Base-by-base conservation (phyloP, 2,113 vertebrate genomes). In the Nesogale talazaci region DNA sequence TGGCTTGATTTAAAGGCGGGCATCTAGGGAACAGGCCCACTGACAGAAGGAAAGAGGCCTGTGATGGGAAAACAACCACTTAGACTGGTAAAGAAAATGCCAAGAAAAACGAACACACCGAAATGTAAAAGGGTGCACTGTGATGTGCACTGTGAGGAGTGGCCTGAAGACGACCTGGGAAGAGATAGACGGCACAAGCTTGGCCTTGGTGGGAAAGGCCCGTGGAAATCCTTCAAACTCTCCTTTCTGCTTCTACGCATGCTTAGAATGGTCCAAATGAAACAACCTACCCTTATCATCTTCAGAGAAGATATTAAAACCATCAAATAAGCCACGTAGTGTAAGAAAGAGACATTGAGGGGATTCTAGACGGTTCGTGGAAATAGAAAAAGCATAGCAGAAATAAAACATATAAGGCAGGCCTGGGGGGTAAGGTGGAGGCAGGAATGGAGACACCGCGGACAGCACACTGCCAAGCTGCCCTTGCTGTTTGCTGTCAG, bases 321-420 rank as follows among this genome's bases (percentile, higher is more conserved):
- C 1, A 56, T n/a, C 63, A 84, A 90, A 83, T 19, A 93, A 46
- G 84, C 86, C 88, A 88, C 31, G 46, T 46, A 52, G 83, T 34
- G 42, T 81, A 7, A 93, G 80, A 86, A 92, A 22, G 9, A 27
- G 74, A 83, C 4, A 81, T 80, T 83, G 11, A 80, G 80, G 90
- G 36, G 88, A 81, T 76, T 83, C 83, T 40, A 40, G 36, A 94
- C 78, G 77, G 15, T 4, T 78, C 15, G 19, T 81, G 8, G 78
- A 88, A 90, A 78, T 69, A 76, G 25, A 91, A 84, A 83, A 90
- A 78, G 7, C 72, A 19, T 31, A 81, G 77, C 1, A 42, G 23
- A 94, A 56, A 63, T 52, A 80, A 92, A 80, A 81, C 31, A 88
- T 46, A 83, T 25, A 74, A 23, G 46, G 61, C 70, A 86, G 34